Evolutionary conservation across 2,113 vertebrate genomes (phyloP).

Genomic region (Ophiodon elongatus): DNA sequence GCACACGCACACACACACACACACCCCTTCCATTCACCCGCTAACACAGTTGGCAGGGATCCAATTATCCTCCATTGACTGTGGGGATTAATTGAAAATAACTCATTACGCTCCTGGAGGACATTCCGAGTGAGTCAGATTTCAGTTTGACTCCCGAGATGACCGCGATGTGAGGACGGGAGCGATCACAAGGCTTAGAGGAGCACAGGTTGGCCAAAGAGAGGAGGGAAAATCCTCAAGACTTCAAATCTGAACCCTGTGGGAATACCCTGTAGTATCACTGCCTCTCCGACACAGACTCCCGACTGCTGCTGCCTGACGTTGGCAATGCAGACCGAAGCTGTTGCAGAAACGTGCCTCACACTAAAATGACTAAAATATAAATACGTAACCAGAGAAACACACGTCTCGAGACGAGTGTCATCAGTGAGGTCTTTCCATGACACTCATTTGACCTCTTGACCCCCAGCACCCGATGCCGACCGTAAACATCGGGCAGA

Average conservation of each 20-base stretch:
- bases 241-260: neutral
- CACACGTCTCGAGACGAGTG: neutral
- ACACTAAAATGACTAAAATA: conserved; percentile 16
- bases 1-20: no score
- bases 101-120: conserved; percentile 52
- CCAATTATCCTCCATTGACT: conserved; percentile 58
- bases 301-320: conserved; percentile 18
- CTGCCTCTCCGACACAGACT: conserved; percentile 44
- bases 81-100: conserved; percentile 65
- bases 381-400: conserved; percentile 5
- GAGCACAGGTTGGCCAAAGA: neutral
- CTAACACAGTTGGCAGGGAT: conserved; percentile 66
- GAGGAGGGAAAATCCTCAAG: neutral
- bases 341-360: neutral
- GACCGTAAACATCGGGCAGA: neutral
- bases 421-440: neutral
- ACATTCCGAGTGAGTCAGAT: conserved; percentile 26
- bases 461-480: neutral
- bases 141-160: conserved; percentile 46
- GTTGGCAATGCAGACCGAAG: conserved; percentile 18
- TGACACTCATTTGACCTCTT: neutral
- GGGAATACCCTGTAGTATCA: no score
- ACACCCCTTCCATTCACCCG: no score
- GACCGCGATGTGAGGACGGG: conserved; percentile 26
- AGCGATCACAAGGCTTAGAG: neutral